Percentiles rank a stretch among this genome's conserved stretches.
Evolutionary conservation across 2,797 vertebrate species (phyloP).

Genomic region (Parambassis ranga): DNA sequence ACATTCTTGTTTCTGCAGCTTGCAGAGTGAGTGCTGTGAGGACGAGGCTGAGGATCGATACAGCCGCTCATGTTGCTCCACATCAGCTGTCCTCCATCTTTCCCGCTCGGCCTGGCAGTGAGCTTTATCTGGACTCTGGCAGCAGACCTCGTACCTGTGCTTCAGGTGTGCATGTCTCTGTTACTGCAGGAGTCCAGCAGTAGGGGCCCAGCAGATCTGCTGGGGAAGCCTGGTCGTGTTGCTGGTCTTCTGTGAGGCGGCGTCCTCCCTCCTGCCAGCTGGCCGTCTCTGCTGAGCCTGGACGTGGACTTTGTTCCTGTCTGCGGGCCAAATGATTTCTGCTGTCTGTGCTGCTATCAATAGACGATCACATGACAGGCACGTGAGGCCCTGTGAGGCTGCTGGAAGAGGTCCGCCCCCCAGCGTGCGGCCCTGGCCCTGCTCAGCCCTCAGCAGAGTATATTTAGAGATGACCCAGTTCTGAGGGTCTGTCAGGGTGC

Average conservation of each 20-base stretch:
- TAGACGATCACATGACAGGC: conserved; percentile 27
- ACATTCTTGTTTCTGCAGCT: no score
- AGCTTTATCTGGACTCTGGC: no score
- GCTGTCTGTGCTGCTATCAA: conserved; percentile 30
- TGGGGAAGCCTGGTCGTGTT: not conserved
- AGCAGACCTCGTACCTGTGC: no score
- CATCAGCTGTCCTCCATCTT: no score
- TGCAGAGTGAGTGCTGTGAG: no score
- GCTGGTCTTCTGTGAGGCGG: not conserved
- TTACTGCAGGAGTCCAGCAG: not conserved
- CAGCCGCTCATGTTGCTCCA: no score
- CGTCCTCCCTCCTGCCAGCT: conserved; percentile 12
- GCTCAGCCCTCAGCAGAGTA: no score
- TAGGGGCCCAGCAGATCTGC: not conserved
- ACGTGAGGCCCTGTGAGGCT: not conserved
- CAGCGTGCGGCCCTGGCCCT: no score
- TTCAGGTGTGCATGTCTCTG: no score
- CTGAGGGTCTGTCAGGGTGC: not conserved
- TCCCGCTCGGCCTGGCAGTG: no score
- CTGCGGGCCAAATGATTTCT: conserved; percentile 4
- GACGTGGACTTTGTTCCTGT: conserved; percentile 11
- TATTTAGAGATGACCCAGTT: conserved; percentile 46
- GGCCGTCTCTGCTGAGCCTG: conserved; percentile 7
- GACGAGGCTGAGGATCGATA: no score
- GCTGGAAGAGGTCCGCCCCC: conserved; percentile 1